Conservation (phyloP, 1,140 invertebrate genomes). For the Orchestia grillus region DNA sequence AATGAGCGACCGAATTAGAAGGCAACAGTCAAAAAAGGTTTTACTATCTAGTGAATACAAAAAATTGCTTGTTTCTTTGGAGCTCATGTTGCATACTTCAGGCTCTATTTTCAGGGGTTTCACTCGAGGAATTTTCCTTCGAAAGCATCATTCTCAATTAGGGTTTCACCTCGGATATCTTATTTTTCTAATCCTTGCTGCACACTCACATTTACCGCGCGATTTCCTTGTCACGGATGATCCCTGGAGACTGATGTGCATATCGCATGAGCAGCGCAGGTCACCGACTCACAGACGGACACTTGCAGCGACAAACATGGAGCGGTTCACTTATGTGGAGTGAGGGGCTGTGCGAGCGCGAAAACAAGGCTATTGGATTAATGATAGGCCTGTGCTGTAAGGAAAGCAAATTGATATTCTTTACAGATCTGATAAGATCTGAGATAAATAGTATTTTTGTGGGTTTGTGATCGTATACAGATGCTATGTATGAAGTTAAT, state of each 20-base stretch:
- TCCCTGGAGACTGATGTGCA: neutral
- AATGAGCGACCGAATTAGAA: neutral
- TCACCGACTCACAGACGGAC: neutral
- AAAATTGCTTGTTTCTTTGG: neutral
- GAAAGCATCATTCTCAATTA: neutral
- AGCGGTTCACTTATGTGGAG: neutral
- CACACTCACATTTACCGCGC: neutral
- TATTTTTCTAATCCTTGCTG: neutral
- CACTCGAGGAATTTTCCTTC: neutral
- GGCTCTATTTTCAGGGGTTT: neutral
- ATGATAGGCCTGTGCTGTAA: neutral
- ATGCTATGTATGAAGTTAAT: neutral
- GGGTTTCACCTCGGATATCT: neutral
- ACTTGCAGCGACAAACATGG: neutral
- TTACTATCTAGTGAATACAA: neutral
- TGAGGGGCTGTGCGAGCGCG: neutral
- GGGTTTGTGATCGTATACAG: neutral
- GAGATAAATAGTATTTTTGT: neutral
- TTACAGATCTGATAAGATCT: neutral
- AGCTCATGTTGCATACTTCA: neutral
- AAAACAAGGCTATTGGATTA: neutral
- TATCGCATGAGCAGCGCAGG: neutral
- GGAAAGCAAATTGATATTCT: neutral
- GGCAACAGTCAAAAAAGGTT: neutral
- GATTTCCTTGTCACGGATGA: neutral